phyloP scores from a whole-genome alignment of 2,797 vertebrate genomes.

The Cossypha niveicapilla region DNA sequence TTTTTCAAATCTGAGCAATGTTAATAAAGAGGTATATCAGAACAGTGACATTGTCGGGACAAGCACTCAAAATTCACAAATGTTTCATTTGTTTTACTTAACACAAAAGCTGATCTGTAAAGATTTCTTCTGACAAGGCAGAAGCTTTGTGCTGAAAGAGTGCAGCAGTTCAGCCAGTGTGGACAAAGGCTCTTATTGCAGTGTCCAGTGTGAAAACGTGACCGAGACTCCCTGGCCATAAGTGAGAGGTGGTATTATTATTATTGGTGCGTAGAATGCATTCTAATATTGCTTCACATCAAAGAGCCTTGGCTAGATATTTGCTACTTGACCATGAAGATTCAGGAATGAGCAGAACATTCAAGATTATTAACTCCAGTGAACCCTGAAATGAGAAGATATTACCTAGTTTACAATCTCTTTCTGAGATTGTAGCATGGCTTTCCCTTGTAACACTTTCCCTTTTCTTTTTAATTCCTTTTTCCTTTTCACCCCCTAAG shows the following conservation, averaged over 20 bases:
- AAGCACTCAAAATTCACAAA: not conserved
- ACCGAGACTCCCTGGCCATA: rapidly evolving
- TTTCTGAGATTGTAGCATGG: not conserved
- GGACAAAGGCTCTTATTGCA: not conserved
- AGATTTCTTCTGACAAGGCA: not conserved
- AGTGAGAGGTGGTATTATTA: not conserved
- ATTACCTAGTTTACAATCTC: not conserved
- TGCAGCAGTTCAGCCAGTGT: not conserved
- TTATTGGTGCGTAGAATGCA: not conserved
- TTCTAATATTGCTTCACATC: not conserved
- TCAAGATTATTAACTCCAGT: conserved; percentile 46
- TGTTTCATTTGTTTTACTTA: not conserved
- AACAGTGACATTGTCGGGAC: not conserved
- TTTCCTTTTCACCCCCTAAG: not conserved
- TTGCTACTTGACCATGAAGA: conserved; percentile 27
- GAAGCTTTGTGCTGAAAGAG: not conserved
- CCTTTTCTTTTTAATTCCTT: not conserved
- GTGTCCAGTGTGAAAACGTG: not conserved
- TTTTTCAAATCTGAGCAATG: not conserved
- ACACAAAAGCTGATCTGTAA: not conserved
- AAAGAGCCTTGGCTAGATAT: not conserved
- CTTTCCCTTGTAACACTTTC: not conserved
- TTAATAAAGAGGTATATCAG: not conserved
- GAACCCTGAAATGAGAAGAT: conserved; percentile 52
- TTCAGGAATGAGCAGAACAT: conserved; percentile 15